Conservation (phyloP, 2,113 vertebrate species). For the Varanus salvator region DNA sequence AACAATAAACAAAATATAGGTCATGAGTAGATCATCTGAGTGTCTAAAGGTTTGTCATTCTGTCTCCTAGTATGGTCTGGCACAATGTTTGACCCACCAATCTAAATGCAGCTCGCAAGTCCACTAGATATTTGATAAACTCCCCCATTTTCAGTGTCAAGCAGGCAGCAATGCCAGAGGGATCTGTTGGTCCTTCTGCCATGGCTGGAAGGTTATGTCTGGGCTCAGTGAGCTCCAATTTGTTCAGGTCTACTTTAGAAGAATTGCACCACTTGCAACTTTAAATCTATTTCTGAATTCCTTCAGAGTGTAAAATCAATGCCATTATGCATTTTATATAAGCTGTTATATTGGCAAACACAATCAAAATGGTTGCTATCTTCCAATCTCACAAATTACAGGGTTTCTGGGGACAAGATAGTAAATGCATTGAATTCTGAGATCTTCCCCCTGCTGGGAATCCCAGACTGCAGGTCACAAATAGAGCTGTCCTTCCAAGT, state of each 20-base stretch:
- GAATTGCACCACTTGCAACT: rapidly evolving
- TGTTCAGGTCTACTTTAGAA: neutral
- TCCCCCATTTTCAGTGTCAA: neutral
- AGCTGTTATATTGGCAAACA: neutral
- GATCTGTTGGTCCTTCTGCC: neutral
- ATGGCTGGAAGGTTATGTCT: neutral
- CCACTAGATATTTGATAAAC: too few species aligned
- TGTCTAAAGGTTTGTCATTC: neutral
- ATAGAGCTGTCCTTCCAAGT: neutral
- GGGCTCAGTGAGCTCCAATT: too few species aligned
- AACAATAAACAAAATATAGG: too few species aligned
- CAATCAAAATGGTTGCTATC: neutral
- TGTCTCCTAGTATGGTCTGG: too few species aligned
- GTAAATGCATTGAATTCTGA: slow-evolving; percentile 3
- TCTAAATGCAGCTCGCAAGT: neutral
- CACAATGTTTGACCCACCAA: neutral
- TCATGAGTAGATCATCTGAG: neutral
- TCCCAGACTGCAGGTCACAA: slow-evolving; percentile 9
- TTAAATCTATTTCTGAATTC: slow-evolving; percentile 1
- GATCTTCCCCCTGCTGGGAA: neutral
- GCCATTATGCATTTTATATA: neutral
- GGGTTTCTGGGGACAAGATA: neutral
- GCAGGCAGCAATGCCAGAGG: too few species aligned
- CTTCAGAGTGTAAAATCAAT: neutral
- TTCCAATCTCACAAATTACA: slow-evolving; percentile 13